Base-by-base conservation (phyloP, 2,888 invertebrate genomes). In the Ctenicera cuprea region DNA sequence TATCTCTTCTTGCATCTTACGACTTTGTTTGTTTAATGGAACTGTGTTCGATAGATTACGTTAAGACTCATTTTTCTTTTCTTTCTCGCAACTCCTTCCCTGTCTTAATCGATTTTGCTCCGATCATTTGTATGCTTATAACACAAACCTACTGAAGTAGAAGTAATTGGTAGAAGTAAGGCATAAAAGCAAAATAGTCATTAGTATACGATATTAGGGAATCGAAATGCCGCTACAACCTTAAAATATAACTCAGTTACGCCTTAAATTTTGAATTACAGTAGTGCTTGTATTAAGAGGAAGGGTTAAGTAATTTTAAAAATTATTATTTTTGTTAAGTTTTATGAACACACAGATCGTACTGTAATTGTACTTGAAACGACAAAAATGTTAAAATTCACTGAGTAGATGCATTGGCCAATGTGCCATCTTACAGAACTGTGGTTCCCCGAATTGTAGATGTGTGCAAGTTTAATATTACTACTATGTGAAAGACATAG, bases 121-220 rank as follows among this genome's bases (percentile, higher is more conserved):
- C 11, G 38, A 38, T 59, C 59, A 59, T 59, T 59, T 59, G 59
- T 59, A 59, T 59, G 59, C 59, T 59, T 59, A 59, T 59, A 59
- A 38, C 59, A 59, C 20, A 38, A 59, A 59, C 11, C 59, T 59
- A 59, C 20, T 59, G 38, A 20, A 59, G 59, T 38, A 59, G 59
- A 59, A 59, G 59, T 37, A 59, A 59, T 0, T 33, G 38, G 38
- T 59, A 12, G 38, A 38, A 59, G 18, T 38, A 37, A 22, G 33
- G 59, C 37, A 59, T n/a, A 52, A 26, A 59, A 20, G 9, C 30
- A 59, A 59, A 38, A 54, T 54, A 54, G 30, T 54, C 30, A 54
- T 54, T 30, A 14, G 33, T 54, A 54, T 22, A n/a, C 26, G n/a
- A n/a, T 14, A n/a, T n/a, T 54, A n/a, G 26, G 54, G 33, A 54